These are phyloP conservation scores for Pampusana beccarii DNA, from an alignment of 2,113 vertebrate species.

Conservation along the genomic window DNA sequence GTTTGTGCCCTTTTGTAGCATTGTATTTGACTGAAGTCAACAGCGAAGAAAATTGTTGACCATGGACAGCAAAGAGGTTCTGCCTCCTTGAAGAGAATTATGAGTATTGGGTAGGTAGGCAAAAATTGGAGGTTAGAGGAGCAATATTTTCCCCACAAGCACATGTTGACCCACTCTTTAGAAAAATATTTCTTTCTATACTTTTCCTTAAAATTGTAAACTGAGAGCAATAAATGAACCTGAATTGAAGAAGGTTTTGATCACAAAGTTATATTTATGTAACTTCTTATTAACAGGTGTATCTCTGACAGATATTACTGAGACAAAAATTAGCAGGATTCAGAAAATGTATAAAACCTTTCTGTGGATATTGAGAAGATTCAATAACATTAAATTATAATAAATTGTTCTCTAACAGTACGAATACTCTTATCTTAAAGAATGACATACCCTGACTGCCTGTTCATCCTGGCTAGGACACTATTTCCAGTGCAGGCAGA, in stretches of 20 bases:
- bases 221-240: not conserved
- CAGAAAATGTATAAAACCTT: not conserved
- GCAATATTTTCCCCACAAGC: not conserved
- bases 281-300: not conserved
- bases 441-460: not conserved
- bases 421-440: not conserved
- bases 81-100: not conserved
- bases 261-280: not conserved
- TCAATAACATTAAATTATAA: not conserved
- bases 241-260: not conserved
- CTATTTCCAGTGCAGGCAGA: not conserved
- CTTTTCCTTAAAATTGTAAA: not conserved
- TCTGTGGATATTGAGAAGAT: not conserved
- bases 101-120: not conserved
- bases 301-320: not conserved
- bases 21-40: not conserved
- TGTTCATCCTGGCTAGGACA: not conserved
- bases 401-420: not conserved
- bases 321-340: not conserved
- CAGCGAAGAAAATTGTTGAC: not conserved
- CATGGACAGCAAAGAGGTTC: not conserved
- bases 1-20: not conserved
- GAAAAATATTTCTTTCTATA: not conserved
- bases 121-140: not conserved
- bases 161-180: not conserved